Evolutionary conservation across 1,140 invertebrate genomes (phyloP).

Genomic region (Brachystomella parvula): DNA sequence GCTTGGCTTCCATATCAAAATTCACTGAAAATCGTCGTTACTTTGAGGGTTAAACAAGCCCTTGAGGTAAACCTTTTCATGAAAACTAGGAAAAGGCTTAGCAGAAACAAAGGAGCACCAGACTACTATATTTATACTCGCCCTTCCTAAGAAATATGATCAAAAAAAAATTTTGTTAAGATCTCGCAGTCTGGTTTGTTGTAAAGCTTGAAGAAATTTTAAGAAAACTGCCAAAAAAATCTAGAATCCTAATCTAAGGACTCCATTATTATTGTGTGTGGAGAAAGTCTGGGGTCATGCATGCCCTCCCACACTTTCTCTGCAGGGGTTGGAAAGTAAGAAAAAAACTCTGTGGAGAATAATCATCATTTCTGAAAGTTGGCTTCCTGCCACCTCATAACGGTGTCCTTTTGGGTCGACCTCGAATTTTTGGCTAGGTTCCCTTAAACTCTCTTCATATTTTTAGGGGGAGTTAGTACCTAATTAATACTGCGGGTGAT

Average conservation of each 20-base stretch:
- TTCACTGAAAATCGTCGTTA: too few relatives aligned
- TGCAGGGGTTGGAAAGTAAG: conserved; percentile 2
- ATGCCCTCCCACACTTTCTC: too few relatives aligned
- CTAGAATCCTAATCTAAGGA: neutral
- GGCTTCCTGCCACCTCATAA: neutral
- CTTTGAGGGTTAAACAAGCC: neutral
- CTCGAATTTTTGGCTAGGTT: too few relatives aligned
- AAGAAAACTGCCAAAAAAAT: neutral
- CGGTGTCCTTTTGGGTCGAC: too few relatives aligned
- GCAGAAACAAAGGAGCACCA: neutral
- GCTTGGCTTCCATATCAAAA: too few relatives aligned
- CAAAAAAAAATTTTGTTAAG: too few relatives aligned
- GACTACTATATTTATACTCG: neutral
- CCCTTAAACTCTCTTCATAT: neutral
- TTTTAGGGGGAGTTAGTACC: neutral
- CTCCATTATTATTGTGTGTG: neutral
- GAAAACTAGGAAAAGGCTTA: neutral
- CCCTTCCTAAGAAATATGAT: neutral
- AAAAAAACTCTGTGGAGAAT: neutral
- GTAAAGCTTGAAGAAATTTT: neutral
- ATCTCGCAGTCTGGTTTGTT: too few relatives aligned
- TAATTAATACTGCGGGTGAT: neutral
- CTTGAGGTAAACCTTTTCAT: neutral
- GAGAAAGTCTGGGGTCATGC: conserved; percentile 2
- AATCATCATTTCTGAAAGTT: conserved; percentile 4